Evolutionary conservation across 1,140 invertebrate species (phyloP).

Genomic region (Zophobas atratus): DNA sequence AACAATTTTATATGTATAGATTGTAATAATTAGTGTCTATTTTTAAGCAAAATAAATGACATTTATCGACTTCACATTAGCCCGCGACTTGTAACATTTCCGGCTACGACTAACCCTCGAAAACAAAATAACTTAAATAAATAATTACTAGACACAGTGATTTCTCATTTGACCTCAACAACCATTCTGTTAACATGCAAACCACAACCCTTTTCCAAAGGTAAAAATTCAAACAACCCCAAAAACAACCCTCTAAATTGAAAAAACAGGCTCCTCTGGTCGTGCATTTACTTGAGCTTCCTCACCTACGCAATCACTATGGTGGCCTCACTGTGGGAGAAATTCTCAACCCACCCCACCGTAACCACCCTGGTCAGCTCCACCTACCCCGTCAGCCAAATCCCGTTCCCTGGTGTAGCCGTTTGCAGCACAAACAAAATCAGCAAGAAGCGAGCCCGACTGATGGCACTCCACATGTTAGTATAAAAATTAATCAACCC

Average conservation of each 20-base stretch:
- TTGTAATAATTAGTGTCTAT: too few relatives aligned
- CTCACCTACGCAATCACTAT: not conserved
- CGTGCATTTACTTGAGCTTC: not conserved
- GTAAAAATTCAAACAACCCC: not conserved
- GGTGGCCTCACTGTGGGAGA: conserved; percentile 4
- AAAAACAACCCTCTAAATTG: not conserved
- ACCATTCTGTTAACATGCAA: too few relatives aligned
- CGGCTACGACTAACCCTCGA: too few relatives aligned
- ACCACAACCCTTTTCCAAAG: too few relatives aligned
- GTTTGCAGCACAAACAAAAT: conserved; percentile 41
- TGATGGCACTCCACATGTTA: not conserved
- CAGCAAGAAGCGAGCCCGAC: conserved; percentile 12
- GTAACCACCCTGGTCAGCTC: conserved; percentile 21
- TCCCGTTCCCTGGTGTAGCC: conserved; percentile 16
- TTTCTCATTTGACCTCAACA: too few relatives aligned
- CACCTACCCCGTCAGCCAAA: conserved; percentile 4
- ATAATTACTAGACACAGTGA: too few relatives aligned
- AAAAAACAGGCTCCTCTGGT: conserved; percentile 1
- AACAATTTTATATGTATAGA: too few relatives aligned
- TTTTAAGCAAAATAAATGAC: too few relatives aligned
- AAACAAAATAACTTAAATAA: too few relatives aligned
- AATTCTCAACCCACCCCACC: conserved; percentile 8
- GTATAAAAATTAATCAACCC: not conserved
- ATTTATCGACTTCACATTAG: too few relatives aligned
- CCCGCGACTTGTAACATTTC: too few relatives aligned